Conservation (phyloP, 2,888 invertebrate genomes). For the Rosalia funebris region DNA sequence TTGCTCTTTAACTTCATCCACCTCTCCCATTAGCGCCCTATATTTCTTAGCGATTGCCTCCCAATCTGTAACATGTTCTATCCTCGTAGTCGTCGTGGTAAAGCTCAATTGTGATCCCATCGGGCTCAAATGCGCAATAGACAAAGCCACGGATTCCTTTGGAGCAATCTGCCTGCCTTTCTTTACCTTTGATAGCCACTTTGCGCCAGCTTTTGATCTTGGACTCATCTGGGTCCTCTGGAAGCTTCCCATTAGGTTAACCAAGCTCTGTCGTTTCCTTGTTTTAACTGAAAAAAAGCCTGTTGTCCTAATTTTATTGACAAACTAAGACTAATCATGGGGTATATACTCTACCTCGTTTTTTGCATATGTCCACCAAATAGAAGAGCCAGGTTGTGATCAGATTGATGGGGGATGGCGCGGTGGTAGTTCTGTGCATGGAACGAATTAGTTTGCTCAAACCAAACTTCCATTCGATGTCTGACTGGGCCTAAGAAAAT, state of each 20-base stretch:
- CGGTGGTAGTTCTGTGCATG: conserved; percentile 97
- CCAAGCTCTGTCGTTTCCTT: conserved; percentile 77
- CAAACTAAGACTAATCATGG: no score
- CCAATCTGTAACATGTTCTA: conserved; percentile 93
- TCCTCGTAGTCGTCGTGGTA: conserved; percentile 77
- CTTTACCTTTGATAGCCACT: conserved; percentile 89
- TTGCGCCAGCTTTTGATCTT: conserved; percentile 86
- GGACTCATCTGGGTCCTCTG: conserved; percentile 79
- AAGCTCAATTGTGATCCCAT: conserved; percentile 87
- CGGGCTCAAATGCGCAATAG: conserved; percentile 84
- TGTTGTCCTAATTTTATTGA: no score
- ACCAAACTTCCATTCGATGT: conserved; percentile 99
- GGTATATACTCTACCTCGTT: conserved; percentile 59
- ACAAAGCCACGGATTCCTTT: conserved; percentile 81
- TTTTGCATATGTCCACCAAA: conserved; percentile 80
- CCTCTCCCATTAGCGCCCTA: conserved; percentile 75
- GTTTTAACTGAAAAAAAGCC: conserved; percentile 57
- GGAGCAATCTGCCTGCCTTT: conserved; percentile 80
- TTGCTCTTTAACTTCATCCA: conserved; percentile 67
- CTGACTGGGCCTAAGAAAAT: conserved; percentile 89
- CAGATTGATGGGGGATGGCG: conserved; percentile 97
- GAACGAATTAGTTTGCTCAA: conserved; percentile 97
- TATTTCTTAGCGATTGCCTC: conserved; percentile 90
- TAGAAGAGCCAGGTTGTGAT: conserved; percentile 94
- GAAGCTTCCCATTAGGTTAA: conserved; percentile 82